phyloP scores from a whole-genome alignment of 2,888 invertebrate genomes.

The Mesorhabditis sp. region DNA sequence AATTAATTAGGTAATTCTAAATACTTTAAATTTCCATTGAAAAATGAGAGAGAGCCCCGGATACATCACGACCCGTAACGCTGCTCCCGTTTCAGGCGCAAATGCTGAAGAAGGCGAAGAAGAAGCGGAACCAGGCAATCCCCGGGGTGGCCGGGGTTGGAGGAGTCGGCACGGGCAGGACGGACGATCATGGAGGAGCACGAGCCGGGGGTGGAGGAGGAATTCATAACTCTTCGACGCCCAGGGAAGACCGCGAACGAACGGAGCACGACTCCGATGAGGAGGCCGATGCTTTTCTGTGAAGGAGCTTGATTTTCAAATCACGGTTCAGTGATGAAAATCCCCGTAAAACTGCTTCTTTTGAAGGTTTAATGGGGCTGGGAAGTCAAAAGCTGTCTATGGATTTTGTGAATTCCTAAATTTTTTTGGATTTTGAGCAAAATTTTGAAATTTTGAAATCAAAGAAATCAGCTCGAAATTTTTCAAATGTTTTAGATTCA shows the following conservation, averaged over 20 bases:
- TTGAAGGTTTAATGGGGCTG: too few relatives aligned
- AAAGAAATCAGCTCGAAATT: too few relatives aligned
- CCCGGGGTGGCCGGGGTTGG: conserved; percentile 28
- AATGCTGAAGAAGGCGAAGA: conserved; percentile 98
- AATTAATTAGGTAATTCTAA: too few relatives aligned
- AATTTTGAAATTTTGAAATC: too few relatives aligned
- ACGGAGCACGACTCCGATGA: conserved; percentile 40
- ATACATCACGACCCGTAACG: background rate
- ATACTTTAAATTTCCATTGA: too few relatives aligned
- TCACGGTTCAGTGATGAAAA: too few relatives aligned
- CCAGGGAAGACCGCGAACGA: background rate
- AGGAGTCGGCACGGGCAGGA: conserved; percentile 26
- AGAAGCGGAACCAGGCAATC: conserved; percentile 42
- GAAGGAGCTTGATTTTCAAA: background rate
- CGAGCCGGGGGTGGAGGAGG: background rate
- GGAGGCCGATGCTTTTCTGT: conserved; percentile 52
- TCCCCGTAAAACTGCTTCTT: too few relatives aligned
- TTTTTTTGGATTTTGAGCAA: too few relatives aligned
- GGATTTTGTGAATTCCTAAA: too few relatives aligned
- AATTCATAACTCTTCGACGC: background rate
- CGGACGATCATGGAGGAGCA: conserved; percentile 15
- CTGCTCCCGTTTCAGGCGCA: conserved; percentile 74
- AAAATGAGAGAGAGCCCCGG: too few relatives aligned
- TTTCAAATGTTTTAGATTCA: too few relatives aligned
- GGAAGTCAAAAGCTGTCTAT: too few relatives aligned